These are phyloP conservation scores for Scomberomorus guttatus DNA, from an alignment of 2,797 vertebrate species.

Conservation along the genomic window DNA sequence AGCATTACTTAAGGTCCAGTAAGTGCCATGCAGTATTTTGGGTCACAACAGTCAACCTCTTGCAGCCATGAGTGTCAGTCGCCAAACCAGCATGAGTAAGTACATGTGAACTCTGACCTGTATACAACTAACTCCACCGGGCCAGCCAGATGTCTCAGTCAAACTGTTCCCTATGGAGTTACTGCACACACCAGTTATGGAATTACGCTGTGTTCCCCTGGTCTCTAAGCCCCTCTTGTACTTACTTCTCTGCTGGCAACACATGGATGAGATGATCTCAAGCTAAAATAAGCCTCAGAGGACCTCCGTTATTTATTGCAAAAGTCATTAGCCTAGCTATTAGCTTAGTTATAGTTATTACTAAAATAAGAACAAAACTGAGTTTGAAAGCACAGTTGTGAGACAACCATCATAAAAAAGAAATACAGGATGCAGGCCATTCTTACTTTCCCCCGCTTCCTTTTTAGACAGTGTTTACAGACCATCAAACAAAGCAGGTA, in stretches of 20 bases:
- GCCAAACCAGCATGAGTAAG: slow-evolving; percentile 55
- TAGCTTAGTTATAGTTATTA: slow-evolving; percentile 35
- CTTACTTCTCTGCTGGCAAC: slow-evolving; percentile 50
- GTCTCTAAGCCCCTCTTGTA: slow-evolving; percentile 54
- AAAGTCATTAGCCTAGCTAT: slow-evolving; percentile 59
- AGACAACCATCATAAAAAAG: slow-evolving; percentile 24
- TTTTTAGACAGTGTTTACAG: slow-evolving; percentile 45
- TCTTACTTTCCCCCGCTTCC: slow-evolving; percentile 4
- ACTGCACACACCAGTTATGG: slow-evolving; percentile 51
- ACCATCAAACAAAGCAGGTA: slow-evolving; percentile 50
- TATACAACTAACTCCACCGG: slow-evolving; percentile 47
- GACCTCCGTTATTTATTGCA: slow-evolving; percentile 47
- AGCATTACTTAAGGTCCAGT: slow-evolving; percentile 48
- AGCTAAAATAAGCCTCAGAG: slow-evolving; percentile 48
- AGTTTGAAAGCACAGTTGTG: slow-evolving; percentile 18
- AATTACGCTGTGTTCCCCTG: slow-evolving; percentile 51
- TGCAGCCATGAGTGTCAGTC: slow-evolving; percentile 38
- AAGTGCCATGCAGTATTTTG: slow-evolving; percentile 52
- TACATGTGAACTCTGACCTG: slow-evolving; percentile 69
- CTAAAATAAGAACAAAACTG: slow-evolving; percentile 37
- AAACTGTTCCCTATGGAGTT: slow-evolving; percentile 50
- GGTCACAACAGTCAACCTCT: slow-evolving; percentile 60
- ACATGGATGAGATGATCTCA: slow-evolving; percentile 38
- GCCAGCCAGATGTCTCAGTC: slow-evolving; percentile 65
- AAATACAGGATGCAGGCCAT: slow-evolving; percentile 8